Evolutionary conservation across 2,797 vertebrate genomes (phyloP).

Genomic region (Pantherophis alleghaniensis): DNA sequence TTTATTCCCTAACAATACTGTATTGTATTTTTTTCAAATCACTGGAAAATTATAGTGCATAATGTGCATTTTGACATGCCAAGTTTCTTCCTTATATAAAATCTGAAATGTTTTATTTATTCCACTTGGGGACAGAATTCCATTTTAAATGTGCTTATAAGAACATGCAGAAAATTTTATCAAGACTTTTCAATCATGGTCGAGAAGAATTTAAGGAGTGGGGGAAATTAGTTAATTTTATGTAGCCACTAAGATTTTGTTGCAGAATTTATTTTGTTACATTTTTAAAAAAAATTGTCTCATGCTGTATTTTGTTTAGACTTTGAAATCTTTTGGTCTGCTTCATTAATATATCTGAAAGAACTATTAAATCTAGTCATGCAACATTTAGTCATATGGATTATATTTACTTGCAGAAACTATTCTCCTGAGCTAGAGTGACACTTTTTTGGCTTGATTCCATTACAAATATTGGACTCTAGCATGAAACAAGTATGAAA

Average conservation of each 20-base stretch:
- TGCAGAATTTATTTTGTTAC: background rate
- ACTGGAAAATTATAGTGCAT: background rate
- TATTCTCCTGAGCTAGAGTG: background rate
- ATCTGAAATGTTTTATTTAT: background rate
- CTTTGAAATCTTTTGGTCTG: background rate
- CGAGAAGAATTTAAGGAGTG: background rate
- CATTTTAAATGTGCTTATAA: background rate
- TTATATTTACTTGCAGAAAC: background rate
- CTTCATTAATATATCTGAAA: background rate
- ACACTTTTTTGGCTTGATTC: constrained; percentile 4
- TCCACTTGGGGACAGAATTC: background rate
- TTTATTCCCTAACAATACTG: background rate
- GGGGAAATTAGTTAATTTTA: background rate
- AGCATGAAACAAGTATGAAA: background rate
- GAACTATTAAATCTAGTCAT: constrained; percentile 6
- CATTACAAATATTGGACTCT: background rate
- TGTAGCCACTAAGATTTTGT: background rate
- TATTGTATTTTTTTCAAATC: background rate
- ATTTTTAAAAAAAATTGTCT: background rate
- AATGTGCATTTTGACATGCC: background rate
- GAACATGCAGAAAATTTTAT: background rate
- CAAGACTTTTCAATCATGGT: background rate
- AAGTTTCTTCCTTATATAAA: background rate
- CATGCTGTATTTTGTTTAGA: background rate
- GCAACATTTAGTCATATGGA: background rate